Evolutionary conservation across 2,888 invertebrate genomes (phyloP), one percentile per base, ranked within the genome.

Genomic region (Glomeris marginata): DNA sequence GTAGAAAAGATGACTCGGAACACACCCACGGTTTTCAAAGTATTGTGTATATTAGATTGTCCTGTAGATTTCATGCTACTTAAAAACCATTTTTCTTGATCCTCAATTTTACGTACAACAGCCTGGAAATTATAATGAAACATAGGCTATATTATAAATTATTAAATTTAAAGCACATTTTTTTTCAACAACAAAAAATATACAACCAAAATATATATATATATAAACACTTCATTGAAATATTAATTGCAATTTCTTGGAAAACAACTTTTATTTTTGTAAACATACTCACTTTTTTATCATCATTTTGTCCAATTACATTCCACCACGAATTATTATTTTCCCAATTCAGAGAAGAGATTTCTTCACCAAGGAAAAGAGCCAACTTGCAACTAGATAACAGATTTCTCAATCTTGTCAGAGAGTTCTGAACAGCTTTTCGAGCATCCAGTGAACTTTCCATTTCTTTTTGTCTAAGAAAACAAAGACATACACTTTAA

Each of bases 1-100:
- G 49, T 49, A 28, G 49, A 41, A 28, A 49, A 34, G 13, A 49
- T 49, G 20, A 44, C 28, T 1, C 43, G 43, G 33, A 34, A 49
- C 2, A 43, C 49, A 35, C 49, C 49, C 8, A 49, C 49, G 2
- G 49, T 44, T 28, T 43, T 15, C 6, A 49, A 16, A 2, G 49
- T 50, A 33, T 50, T 45, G 33, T 50, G 45, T n/a, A 45, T 50
- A 22, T 50, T 45, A 10, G 50, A 45, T 35, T 43, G 43, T 4
- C 43, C 42, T 3, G 49, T 42, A n/a, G 49, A 36, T 15, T 49
- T 42, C 16, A 43, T 42, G 2, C 43, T 4, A 28, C 41, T 35
- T 41, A 49, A 35, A 18, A 49, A 49, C 2, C 34, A 15, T n/a
- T 35, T 49, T 16, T 49, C 49, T 36, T 36, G 34, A 11, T 10